Evolutionary conservation across 2,888 invertebrate species (phyloP).

Genomic region (Epicampocera succincta): DNA sequence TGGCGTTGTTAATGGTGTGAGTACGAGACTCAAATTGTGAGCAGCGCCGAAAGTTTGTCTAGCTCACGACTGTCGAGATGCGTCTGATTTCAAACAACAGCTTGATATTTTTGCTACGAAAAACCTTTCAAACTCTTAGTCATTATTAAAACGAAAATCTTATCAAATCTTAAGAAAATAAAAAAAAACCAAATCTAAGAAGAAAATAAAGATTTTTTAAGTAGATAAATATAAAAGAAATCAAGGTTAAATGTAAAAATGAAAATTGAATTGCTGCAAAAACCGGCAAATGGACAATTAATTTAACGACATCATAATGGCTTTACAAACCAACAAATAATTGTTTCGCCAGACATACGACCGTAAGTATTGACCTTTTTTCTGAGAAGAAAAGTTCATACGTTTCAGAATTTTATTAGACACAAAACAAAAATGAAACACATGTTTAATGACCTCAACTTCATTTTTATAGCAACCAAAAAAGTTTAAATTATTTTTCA

Average conservation of each 20-base stretch:
- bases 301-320: too few relatives aligned
- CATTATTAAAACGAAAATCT: conserved; percentile 13
- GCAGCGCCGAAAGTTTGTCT: conserved; percentile 42
- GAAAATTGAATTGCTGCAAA: neutral
- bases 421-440: neutral
- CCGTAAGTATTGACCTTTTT: neutral
- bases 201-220: neutral
- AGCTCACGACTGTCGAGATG: conserved; percentile 23
- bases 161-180: neutral
- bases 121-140: conserved; percentile 18
- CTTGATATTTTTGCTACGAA: conserved; percentile 9
- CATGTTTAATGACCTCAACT: neutral
- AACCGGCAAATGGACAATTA: too few relatives aligned
- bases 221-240: neutral
- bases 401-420: neutral
- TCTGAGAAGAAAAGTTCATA: conserved; percentile 7
- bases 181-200: conserved; percentile 24
- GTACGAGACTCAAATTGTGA: conserved; percentile 24
- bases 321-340: too few relatives aligned
- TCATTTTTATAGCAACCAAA: neutral
- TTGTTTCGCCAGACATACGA: too few relatives aligned
- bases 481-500: conserved; percentile 21
- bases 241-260: conserved; percentile 19
- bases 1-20: conserved; percentile 2
- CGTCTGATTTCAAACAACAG: conserved; percentile 30